Evolutionary conservation across 2,888 invertebrate species (phyloP).

Genomic region (Peribatodes rhomboidaria): DNA sequence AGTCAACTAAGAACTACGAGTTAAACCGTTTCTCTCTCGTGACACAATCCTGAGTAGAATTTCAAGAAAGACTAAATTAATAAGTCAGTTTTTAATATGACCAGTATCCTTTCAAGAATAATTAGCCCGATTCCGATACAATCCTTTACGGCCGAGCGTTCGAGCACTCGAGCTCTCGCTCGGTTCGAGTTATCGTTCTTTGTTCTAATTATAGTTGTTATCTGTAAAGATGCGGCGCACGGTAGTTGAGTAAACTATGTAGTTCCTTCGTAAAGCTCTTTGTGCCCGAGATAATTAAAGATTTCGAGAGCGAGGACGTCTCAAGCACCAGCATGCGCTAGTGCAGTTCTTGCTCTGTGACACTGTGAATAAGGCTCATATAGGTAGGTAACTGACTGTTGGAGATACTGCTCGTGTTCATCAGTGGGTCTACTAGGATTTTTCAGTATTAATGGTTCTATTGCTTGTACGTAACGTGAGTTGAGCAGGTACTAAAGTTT

Average conservation of each 20-base stretch:
- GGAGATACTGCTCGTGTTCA: no score
- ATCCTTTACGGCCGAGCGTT: slow-evolving; percentile 20
- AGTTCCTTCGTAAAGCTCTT: slow-evolving; percentile 24
- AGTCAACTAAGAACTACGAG: no score
- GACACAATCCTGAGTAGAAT: no score
- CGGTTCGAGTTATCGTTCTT: slow-evolving; percentile 30
- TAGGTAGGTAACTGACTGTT: no score
- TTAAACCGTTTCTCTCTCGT: no score
- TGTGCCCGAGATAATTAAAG: slow-evolving; percentile 15
- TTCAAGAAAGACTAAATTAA: no score
- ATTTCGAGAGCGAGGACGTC: slow-evolving; percentile 7
- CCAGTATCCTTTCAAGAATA: no score
- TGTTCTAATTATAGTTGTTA: slow-evolving; percentile 32
- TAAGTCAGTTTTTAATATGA: no score
- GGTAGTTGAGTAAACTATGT: slow-evolving; percentile 27
- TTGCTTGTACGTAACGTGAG: background rate
- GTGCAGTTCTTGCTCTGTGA: background rate
- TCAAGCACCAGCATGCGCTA: background rate
- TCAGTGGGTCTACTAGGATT: no score
- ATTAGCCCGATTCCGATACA: no score
- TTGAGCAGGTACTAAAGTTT: no score
- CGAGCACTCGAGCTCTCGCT: slow-evolving; percentile 9
- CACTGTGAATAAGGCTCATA: background rate
- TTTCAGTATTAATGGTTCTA: no score
- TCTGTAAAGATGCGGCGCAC: slow-evolving; percentile 26